Conservation (phyloP, 35 echinoderm and acorn worm species). For the Ophioderma brevispina region DNA sequence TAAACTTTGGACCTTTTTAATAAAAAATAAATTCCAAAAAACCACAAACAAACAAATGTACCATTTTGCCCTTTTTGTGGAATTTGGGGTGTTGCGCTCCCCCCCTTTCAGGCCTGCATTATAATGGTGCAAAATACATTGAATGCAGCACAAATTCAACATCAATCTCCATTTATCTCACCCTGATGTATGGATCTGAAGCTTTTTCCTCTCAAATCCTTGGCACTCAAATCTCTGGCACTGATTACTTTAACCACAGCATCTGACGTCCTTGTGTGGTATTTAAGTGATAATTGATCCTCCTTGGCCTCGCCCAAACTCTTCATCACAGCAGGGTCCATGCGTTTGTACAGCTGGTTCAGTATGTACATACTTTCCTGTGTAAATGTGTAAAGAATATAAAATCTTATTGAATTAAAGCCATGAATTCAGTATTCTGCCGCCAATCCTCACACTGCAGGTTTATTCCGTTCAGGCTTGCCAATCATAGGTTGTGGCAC, state of each 20-base stretch:
- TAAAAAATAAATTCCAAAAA: too few species aligned
- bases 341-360: constrained; percentile 91
- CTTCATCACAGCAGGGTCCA: constrained; percentile 97
- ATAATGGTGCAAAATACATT: too few species aligned
- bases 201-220: constrained; percentile 84
- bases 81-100: not conserved
- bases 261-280: constrained; percentile 46
- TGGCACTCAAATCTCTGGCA: constrained; percentile 90
- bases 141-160: not conserved
- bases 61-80: not conserved
- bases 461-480: too few species aligned
- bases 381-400: not conserved
- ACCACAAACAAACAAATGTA: too few species aligned
- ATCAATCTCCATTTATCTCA: constrained; percentile 23
- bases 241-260: constrained; percentile 79
- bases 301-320: constrained; percentile 88
- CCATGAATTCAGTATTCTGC: too few species aligned
- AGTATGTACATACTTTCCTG: constrained; percentile 93
- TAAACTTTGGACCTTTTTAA: too few species aligned
- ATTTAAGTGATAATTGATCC: constrained; percentile 91
- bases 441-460: too few species aligned
- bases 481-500: too few species aligned
- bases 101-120: too few species aligned
- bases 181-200: constrained; percentile 88
- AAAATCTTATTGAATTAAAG: too few species aligned